Evolutionary conservation across 2,113 vertebrate species (phyloP).

Genomic region (Vombatus ursinus): DNA sequence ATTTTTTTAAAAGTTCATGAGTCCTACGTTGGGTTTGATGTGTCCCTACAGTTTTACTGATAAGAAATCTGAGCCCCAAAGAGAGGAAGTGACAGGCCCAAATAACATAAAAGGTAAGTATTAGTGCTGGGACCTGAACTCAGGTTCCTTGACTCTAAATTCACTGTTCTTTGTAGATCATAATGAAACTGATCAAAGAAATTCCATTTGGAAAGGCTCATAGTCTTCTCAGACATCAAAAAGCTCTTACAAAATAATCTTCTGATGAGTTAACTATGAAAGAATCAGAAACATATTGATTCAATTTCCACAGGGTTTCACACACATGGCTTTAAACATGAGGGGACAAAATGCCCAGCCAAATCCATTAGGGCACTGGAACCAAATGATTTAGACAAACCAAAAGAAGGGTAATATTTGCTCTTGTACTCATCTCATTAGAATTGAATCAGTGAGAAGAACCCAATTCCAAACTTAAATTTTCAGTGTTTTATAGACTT

Average conservation of each 20-base stretch:
- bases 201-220: conserved; percentile 6
- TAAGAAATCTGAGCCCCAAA: background rate
- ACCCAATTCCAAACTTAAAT: background rate
- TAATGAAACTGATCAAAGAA: background rate
- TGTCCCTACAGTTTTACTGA: background rate
- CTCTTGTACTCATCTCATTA: background rate
- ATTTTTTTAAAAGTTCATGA: background rate
- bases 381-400: background rate
- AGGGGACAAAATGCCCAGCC: conserved; percentile 7
- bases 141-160: background rate
- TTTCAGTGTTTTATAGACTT: background rate
- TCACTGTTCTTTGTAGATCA: background rate
- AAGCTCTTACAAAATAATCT: background rate
- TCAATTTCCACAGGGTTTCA: background rate
- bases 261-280: conserved; percentile 9
- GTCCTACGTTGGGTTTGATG: background rate
- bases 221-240: conserved; percentile 4
- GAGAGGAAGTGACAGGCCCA: background rate
- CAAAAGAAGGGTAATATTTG: background rate
- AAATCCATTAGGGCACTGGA: background rate
- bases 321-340: conserved; percentile 1
- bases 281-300: conserved; percentile 19
- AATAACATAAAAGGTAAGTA: background rate
- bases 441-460: background rate
- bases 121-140: background rate